phyloP scores from a whole-genome alignment of 1,140 invertebrate genomes.

The Physella acuta region DNA sequence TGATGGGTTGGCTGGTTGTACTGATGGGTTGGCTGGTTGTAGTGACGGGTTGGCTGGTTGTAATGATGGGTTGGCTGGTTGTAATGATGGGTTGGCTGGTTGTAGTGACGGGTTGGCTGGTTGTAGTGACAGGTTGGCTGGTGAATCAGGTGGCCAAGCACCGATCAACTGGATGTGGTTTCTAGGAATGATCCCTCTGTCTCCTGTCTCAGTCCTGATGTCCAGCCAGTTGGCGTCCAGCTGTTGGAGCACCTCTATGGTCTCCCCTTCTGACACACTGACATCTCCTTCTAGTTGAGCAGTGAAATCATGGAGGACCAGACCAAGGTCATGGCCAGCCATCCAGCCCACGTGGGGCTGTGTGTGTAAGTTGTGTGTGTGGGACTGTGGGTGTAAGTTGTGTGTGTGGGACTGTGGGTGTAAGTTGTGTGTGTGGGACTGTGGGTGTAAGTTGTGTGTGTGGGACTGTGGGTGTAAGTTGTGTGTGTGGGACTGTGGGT shows the following conservation, averaged over 20 bases:
- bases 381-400: background rate
- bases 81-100: too few relatives aligned
- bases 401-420: background rate
- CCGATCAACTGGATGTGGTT: slow-evolving; percentile 68
- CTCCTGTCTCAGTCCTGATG: slow-evolving; percentile 62
- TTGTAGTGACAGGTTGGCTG: too few relatives aligned
- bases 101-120: too few relatives aligned
- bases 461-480: background rate
- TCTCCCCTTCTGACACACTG: slow-evolving; percentile 64
- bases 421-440: background rate
- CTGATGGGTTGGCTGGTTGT: too few relatives aligned
- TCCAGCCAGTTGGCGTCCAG: slow-evolving; percentile 69
- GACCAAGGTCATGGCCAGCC: slow-evolving; percentile 38
- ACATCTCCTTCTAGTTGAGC: slow-evolving; percentile 65
- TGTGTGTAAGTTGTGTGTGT: background rate
- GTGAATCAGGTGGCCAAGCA: slow-evolving; percentile 35
- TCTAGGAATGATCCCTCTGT: slow-evolving; percentile 67
- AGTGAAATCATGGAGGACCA: slow-evolving; percentile 64
- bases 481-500: background rate
- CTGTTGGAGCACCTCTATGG: slow-evolving; percentile 63
- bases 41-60: too few relatives aligned
- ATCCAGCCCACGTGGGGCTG: background rate
- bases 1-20: too few relatives aligned
- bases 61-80: too few relatives aligned
- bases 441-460: background rate